Percentiles rank a stretch among this genome's conserved stretches.
phyloP scores from a whole-genome alignment of 2,113 vertebrate genomes.

The Dasyornis broadbenti region DNA sequence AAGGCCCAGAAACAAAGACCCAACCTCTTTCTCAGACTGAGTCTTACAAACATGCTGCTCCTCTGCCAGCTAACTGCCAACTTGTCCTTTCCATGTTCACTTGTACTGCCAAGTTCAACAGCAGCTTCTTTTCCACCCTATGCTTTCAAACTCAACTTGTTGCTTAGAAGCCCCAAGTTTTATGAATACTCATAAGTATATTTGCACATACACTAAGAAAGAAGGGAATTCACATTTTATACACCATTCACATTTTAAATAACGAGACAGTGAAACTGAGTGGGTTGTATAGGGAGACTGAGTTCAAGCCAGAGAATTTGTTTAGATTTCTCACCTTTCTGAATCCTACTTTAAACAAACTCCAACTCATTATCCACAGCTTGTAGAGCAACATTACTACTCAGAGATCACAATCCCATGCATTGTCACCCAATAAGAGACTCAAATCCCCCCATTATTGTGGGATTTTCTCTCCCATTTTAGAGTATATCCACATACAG shows the following conservation, averaged over 20 bases:
- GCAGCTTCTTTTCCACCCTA: not conserved
- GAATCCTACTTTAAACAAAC: not conserved
- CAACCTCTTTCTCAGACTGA: not conserved
- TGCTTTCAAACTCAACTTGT: not conserved
- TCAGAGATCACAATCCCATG: not conserved
- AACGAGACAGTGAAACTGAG: not conserved
- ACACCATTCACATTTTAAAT: not conserved
- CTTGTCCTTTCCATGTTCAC: not conserved
- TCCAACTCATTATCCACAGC: not conserved
- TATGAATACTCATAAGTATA: not conserved
- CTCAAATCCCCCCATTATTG: not conserved
- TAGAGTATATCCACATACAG: not conserved
- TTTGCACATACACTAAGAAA: not conserved
- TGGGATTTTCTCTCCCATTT: not conserved
- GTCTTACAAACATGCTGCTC: not conserved
- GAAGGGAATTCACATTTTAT: not conserved
- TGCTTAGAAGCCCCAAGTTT: not conserved
- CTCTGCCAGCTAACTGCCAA: not conserved
- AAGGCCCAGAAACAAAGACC: not conserved
- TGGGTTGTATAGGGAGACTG: not conserved
- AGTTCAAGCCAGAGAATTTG: not conserved
- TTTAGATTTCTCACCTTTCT: not conserved
- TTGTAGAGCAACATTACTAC: not conserved
- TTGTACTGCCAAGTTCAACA: not conserved
- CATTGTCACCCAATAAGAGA: not conserved